Evolutionary conservation across 2,113 vertebrate genomes (phyloP).

Genomic region (Syngnathus scovelli): DNA sequence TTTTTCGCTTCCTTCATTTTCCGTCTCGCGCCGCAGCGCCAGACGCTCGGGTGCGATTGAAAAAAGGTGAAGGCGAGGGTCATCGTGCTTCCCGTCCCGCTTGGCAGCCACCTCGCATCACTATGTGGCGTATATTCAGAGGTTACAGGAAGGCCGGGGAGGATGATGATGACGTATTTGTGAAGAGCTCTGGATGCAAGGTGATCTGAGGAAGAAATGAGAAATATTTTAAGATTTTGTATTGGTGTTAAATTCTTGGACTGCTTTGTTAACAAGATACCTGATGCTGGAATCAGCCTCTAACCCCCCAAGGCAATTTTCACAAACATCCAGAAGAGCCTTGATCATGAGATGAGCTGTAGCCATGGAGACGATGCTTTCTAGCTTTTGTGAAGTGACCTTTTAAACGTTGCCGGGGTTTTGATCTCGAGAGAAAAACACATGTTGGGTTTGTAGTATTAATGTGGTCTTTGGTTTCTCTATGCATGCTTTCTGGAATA

Average conservation of each 20-base stretch:
- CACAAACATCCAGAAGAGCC: neutral
- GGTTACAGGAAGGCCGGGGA: constrained; percentile 52
- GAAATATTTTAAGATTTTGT: neutral
- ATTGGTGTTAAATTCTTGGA: neutral
- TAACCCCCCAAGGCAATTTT: neutral
- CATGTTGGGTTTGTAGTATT: neutral
- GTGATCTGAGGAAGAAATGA: constrained; percentile 34
- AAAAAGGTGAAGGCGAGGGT: constrained; percentile 5
- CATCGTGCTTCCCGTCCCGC: neutral
- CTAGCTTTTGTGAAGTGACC: constrained; percentile 31
- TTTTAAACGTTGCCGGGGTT: constrained; percentile 34
- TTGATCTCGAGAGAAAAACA: neutral
- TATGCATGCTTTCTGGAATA: neutral
- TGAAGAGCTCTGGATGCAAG: constrained; percentile 39
- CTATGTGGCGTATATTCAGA: constrained; percentile 56
- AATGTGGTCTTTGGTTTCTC: neutral
- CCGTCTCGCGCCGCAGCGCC: neutral
- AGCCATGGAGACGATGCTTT: constrained; percentile 36
- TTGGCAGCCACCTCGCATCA: constrained; percentile 9
- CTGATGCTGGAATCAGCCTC: neutral
- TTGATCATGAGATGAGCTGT: constrained; percentile 20
- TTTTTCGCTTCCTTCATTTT: constrained; percentile 25
- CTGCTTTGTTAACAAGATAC: neutral
- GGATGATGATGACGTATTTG: constrained; percentile 62
- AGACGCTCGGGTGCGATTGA: neutral